Evolutionary conservation across 1,140 invertebrate genomes (phyloP).

Genomic region (Berghia stephanieae): DNA sequence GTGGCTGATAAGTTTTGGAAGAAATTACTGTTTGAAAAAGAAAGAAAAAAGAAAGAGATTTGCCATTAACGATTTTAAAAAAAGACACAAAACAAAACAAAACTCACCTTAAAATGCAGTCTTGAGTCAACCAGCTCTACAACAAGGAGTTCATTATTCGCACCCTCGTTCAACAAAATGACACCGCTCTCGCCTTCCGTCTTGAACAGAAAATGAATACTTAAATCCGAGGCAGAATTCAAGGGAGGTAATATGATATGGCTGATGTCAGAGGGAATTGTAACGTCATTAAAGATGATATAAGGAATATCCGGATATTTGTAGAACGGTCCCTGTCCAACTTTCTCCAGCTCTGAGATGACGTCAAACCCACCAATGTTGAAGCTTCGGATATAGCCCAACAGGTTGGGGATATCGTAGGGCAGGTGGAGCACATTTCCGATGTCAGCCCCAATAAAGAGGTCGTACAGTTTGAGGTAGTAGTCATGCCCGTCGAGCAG

Average conservation of each 20-base stretch:
- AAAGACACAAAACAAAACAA: background rate
- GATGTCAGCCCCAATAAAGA: conserved; percentile 42
- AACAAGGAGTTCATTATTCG: conserved; percentile 90
- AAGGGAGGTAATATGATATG: conserved; percentile 49
- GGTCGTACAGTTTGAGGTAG: conserved; percentile 38
- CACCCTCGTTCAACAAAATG: conserved; percentile 91
- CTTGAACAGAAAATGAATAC: conserved; percentile 59
- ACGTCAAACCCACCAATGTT: conserved; percentile 45
- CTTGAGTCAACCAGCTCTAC: conserved; percentile 80
- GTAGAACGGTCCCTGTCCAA: background rate
- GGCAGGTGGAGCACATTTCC: background rate
- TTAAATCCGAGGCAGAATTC: conserved; percentile 33
- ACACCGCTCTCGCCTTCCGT: conserved; percentile 79
- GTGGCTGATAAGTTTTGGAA: background rate
- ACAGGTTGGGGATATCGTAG: conserved; percentile 35
- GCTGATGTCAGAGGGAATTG: conserved; percentile 42
- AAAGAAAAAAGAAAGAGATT: too few relatives aligned
- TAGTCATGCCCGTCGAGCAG: too few relatives aligned
- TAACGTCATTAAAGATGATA: conserved; percentile 49
- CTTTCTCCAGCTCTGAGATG: conserved; percentile 35
- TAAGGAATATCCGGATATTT: conserved; percentile 25
- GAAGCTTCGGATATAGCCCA: conserved; percentile 58
- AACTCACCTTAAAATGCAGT: conserved; percentile 30
- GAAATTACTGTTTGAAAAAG: background rate
- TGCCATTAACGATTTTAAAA: background rate